These are phyloP conservation scores for Spisula subtruncata DNA, from an alignment of 2,888 invertebrate genomes.

Conservation along the genomic window DNA sequence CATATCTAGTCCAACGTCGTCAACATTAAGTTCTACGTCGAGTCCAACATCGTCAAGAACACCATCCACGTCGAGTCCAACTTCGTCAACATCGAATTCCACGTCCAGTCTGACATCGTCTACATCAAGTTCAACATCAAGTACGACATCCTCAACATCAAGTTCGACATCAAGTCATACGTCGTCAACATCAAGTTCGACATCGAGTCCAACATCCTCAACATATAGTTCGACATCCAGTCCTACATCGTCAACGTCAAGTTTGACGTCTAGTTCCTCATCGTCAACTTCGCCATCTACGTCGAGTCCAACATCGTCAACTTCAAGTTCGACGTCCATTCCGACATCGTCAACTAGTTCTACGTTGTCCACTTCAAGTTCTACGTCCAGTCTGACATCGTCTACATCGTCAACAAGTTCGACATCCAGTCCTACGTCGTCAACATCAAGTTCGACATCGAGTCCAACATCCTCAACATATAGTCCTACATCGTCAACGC, in stretches of 20 bases:
- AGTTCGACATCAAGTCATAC: not conserved
- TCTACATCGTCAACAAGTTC: no score
- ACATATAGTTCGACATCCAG: not conserved
- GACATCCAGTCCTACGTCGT: no score
- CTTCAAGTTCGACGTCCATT: not conserved
- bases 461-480: no score
- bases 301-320: not conserved
- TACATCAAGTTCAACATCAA: not conserved
- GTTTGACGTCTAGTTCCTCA: not conserved
- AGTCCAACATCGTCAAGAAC: no score
- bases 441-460: not conserved
- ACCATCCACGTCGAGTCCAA: no score
- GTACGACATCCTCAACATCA: not conserved
- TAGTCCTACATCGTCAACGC: not conserved
- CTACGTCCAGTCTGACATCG: not conserved
- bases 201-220: not conserved
- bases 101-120: not conserved
- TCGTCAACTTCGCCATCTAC: not conserved
- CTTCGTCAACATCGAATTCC: not conserved
- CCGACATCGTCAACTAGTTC: not conserved
- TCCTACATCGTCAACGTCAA: not conserved
- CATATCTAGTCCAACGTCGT: no score
- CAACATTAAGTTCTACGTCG: no score
- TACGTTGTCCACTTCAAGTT: not conserved
- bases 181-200: not conserved